Base-by-base conservation (phyloP, 2,113 vertebrate genomes). In the Boleophthalmus pectinirostris region DNA sequence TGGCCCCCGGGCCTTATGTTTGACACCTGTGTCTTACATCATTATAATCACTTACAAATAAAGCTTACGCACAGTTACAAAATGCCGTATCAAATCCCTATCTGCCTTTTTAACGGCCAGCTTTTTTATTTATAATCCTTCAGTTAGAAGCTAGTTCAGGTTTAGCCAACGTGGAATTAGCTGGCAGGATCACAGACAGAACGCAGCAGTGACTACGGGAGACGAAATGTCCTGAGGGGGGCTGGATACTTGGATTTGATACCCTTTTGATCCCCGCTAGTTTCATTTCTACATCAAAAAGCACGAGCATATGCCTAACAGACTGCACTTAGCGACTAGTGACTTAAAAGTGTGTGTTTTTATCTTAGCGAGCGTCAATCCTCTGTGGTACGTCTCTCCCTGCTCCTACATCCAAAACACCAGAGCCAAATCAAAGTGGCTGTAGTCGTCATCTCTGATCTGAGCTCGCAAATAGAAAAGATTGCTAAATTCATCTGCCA, bases 281-380 rank as follows among this genome's bases (percentile, higher is more conserved):
- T 75, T 83, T 78, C 81, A 81, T 90, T 85, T 85, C 71, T 73
- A 89, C 89, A 90, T 89, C 89, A 90, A 90, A 58, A 90, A 87
- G 75, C 3, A 77, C 78, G 81, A 77, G 87, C 77, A 79, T 79
- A 82, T 77, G 86, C 77, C 83, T 74, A 79, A 87, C 83, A 88
- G 80, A 84, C 85, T 81, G 54, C 81, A 84, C 79, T 85, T 81
- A 85, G 75, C 68, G 74, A 82, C 83, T 38, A 74, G 70, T 29
- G 15, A 80, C 78, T 83, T 84, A 85, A 88, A 87, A 73, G 69
- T 69, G 75, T 16, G 21, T 80, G 78, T 76, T 68, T 68, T 29
- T 78, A 0, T 64, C 25, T 60, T 58, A 25, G 43, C n/a, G 10
- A 20, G 66, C 45, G 72, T 72, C 68, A 77, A 24, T 16, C 13